phyloP scores from a whole-genome alignment of 2,113 vertebrate species.

The Riparia riparia region DNA sequence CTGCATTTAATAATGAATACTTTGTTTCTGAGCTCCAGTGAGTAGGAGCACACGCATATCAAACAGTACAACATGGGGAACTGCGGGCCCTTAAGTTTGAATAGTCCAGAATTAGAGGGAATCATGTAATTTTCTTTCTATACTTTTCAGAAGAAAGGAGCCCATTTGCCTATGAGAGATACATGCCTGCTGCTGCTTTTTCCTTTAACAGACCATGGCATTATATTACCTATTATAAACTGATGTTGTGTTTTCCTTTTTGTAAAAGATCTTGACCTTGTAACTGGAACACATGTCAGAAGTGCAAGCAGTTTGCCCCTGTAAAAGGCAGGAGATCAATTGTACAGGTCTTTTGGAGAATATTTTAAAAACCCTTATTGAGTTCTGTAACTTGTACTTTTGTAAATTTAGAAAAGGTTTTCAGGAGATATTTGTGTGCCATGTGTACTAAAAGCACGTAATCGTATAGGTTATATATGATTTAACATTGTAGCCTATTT shows the following conservation, averaged over 20 bases:
- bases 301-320: not conserved
- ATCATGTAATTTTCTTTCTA: not conserved
- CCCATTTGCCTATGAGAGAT: not conserved
- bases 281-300: not conserved
- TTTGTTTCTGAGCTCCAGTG: not conserved
- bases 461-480: not conserved
- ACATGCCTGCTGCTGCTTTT: not conserved
- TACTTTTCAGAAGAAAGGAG: not conserved
- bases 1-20: not conserved
- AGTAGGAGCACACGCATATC: not conserved
- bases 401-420: not conserved
- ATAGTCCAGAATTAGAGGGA: not conserved
- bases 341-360: not conserved
- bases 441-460: not conserved
- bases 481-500: not conserved
- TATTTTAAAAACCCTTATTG: not conserved
- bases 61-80: not conserved
- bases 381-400: not conserved
- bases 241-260: not conserved
- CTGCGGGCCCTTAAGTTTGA: not conserved
- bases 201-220: not conserved
- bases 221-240: not conserved
- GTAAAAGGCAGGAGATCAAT: not conserved
- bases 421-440: not conserved
- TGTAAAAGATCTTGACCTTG: not conserved